Percentiles rank a stretch among this genome's conserved stretches.
These are phyloP conservation scores for Hassar affinis DNA, from an alignment of 2,113 vertebrate species.

Conservation along the genomic window DNA sequence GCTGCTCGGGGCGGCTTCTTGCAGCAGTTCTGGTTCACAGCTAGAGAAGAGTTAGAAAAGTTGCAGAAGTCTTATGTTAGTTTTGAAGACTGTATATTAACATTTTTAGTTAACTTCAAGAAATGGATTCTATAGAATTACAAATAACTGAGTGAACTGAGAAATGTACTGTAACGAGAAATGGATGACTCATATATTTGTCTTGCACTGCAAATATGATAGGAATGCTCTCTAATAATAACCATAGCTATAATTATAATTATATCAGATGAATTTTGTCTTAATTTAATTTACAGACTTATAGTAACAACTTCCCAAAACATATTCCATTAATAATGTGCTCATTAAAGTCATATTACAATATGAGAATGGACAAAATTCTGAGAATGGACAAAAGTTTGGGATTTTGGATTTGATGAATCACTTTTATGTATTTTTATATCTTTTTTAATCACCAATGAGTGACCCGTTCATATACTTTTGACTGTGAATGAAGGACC, in stretches of 20 bases:
- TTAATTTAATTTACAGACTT: neutral
- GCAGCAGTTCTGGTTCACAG: slow-evolving; percentile 50
- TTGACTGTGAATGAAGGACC: neutral
- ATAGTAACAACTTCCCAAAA: neutral
- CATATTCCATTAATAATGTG: neutral
- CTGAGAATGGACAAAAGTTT: neutral
- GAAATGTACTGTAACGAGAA: too few relatives aligned
- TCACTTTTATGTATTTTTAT: neutral
- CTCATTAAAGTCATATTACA: neutral
- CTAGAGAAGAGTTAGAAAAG: slow-evolving; percentile 64
- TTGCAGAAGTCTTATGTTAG: neutral
- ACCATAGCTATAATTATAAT: too few relatives aligned
- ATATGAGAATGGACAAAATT: neutral
- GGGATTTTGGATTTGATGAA: neutral
- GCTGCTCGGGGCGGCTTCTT: slow-evolving; percentile 54
- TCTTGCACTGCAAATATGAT: neutral
- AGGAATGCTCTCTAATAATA: neutral
- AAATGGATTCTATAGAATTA: neutral
- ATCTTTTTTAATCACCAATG: neutral
- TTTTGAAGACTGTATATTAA: neutral
- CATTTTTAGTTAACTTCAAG: neutral
- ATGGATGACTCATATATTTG: neutral
- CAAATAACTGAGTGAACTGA: neutral
- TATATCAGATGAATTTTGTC: neutral
- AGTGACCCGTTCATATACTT: neutral